Conservation (phyloP, 2,888 invertebrate species). For the Blastobasis adustella region DNA sequence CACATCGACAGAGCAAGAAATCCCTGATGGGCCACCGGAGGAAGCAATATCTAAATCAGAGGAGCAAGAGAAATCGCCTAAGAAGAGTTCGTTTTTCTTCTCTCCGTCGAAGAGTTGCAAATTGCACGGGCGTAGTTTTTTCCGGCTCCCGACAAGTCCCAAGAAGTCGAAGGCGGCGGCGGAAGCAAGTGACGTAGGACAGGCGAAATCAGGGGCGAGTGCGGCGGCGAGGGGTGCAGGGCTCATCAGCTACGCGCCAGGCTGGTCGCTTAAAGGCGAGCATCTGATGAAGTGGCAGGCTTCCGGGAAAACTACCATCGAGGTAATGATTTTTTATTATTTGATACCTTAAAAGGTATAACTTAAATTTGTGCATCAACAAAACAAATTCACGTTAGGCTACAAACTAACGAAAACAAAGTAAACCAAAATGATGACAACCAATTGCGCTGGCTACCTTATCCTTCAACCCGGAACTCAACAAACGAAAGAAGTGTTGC, state of each 20-base stretch:
- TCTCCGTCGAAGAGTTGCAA: conserved; percentile 70
- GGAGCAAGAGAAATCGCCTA: conserved; percentile 67
- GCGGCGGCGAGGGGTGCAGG: conserved; percentile 37
- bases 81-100: conserved; percentile 70
- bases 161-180: conserved; percentile 63
- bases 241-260: conserved; percentile 77
- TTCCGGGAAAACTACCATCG: conserved; percentile 74
- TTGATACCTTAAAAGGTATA: neutral
- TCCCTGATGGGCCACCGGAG: conserved; percentile 32
- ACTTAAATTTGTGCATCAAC: no score
- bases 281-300: conserved; percentile 78
- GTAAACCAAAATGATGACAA: no score
- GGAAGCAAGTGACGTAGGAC: conserved; percentile 30
- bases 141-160: conserved; percentile 69
- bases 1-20: conserved; percentile 25
- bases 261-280: conserved; percentile 76
- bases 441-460: no score
- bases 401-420: no score
- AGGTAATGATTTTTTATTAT: conserved; percentile 45
- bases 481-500: no score
- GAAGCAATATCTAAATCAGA: conserved; percentile 42
- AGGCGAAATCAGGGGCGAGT: conserved; percentile 22
- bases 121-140: conserved; percentile 65
- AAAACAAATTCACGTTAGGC: no score
- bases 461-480: no score